A percentile compares a stretch with the other conserved stretches of the same genome.
Evolutionary conservation across 2,888 invertebrate genomes (phyloP).

Genomic region (Ectemnius continuus): DNA sequence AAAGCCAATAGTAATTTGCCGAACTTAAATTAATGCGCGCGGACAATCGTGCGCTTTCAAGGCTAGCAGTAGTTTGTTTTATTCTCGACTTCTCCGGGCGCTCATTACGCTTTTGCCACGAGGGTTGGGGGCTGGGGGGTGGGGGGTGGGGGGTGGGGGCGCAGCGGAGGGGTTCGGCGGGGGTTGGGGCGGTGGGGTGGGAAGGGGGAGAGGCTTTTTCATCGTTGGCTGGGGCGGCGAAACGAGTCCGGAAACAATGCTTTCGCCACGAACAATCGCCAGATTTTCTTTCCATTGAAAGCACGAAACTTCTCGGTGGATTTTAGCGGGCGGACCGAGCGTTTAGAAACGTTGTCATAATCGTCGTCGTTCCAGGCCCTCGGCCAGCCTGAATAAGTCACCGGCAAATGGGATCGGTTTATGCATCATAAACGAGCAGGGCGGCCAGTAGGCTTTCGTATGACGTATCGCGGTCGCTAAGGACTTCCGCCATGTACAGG

Average conservation of each 20-base stretch:
- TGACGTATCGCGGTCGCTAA: background rate
- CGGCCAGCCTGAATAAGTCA: conserved; percentile 36
- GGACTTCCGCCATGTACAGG: too few species aligned
- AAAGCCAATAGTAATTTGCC: conserved; percentile 47
- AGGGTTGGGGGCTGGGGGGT: background rate
- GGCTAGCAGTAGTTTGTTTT: conserved; percentile 46
- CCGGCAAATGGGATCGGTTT: conserved; percentile 35
- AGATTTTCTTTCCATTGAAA: conserved; percentile 49
- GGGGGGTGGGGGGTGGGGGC: too few species aligned
- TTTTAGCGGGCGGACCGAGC: conserved; percentile 33
- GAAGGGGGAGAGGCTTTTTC: conserved; percentile 39
- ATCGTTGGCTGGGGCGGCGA: conserved; percentile 42
- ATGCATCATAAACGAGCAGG: conserved; percentile 27
- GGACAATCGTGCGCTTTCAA: conserved; percentile 39
- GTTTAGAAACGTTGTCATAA: conserved; percentile 39
- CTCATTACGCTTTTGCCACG: conserved; percentile 45
- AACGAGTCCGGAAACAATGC: conserved; percentile 56
- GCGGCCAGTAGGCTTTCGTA: background rate
- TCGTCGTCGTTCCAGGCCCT: conserved; percentile 29
- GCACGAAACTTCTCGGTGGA: conserved; percentile 46
- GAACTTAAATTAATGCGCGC: conserved; percentile 44
- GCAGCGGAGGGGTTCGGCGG: conserved; percentile 17
- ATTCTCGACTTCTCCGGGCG: conserved; percentile 44
- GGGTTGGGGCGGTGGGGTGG: too few species aligned
- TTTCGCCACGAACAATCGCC: conserved; percentile 46